Conservation (phyloP, 2,113 vertebrate genomes). For the Tragelaphus imberbis region DNA sequence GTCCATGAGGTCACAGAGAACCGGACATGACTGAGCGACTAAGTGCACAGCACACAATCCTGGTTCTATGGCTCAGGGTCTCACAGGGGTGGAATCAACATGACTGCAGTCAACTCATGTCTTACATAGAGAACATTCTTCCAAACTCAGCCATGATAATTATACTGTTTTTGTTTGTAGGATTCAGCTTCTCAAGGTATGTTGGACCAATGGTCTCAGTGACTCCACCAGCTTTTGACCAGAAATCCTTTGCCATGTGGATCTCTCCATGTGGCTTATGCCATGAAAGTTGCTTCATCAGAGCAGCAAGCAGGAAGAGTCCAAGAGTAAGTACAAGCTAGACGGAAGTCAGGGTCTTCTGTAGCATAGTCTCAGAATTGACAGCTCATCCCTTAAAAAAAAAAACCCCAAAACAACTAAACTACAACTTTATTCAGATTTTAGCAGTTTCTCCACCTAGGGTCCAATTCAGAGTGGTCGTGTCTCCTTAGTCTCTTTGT, state of each 20-base stretch:
- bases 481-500: background rate
- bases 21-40: fast-evolving
- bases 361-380: background rate
- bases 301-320: background rate
- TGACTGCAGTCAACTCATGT: background rate
- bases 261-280: background rate
- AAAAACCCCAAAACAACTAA: background rate
- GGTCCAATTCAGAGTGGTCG: background rate
- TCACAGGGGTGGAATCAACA: background rate
- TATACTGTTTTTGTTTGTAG: background rate
- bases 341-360: background rate
- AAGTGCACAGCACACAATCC: background rate
- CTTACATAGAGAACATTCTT: background rate
- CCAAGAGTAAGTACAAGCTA: background rate
- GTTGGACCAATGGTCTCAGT: background rate
- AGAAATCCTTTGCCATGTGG: background rate
- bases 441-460: background rate
- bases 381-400: background rate
- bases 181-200: background rate
- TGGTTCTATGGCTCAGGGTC: background rate
- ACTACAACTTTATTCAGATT: background rate
- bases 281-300: background rate
- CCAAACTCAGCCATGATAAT: background rate
- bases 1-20: background rate
- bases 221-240: background rate